Evolutionary conservation across 2,888 invertebrate species (phyloP).

Genomic region (Ornithoptera priamus): DNA sequence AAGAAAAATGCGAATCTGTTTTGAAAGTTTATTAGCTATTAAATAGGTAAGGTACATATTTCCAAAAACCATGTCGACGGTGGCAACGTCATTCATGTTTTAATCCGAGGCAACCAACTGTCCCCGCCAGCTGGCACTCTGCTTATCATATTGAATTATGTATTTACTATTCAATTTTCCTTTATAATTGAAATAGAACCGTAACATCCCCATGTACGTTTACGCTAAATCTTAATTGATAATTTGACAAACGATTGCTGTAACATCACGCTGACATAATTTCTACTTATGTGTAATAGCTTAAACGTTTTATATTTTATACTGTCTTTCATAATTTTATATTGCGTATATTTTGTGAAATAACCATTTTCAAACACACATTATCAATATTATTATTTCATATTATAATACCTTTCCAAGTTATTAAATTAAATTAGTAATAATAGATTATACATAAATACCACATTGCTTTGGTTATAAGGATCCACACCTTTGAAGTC

Average conservation of each 20-base stretch:
- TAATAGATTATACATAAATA: constrained; percentile 46
- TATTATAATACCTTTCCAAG: constrained; percentile 41
- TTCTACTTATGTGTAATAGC: constrained; percentile 67
- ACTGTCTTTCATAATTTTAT: constrained; percentile 61
- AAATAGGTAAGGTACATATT: constrained; percentile 58
- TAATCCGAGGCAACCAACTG: neutral
- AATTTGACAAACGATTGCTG: constrained; percentile 67
- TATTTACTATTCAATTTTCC: constrained; percentile 2
- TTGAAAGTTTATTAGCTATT: constrained; percentile 69
- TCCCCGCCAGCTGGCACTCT: constrained; percentile 2
- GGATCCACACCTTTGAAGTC: constrained; percentile 38
- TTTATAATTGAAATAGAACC: constrained; percentile 1
- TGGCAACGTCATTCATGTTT: neutral
- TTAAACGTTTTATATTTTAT: constrained; percentile 72
- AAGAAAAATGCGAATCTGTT: neutral
- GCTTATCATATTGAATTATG: constrained; percentile 2
- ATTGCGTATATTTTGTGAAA: constrained; percentile 46
- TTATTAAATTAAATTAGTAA: constrained; percentile 31
- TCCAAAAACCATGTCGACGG: constrained; percentile 28
- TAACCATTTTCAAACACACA: constrained; percentile 44
- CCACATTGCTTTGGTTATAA: constrained; percentile 60
- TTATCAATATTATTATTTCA: constrained; percentile 37
- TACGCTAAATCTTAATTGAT: constrained; percentile 51
- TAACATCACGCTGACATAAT: constrained; percentile 58
- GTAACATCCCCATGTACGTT: neutral